phyloP scores from a whole-genome alignment of 2,113 vertebrate species.

The Ranitomeya variabilis region DNA sequence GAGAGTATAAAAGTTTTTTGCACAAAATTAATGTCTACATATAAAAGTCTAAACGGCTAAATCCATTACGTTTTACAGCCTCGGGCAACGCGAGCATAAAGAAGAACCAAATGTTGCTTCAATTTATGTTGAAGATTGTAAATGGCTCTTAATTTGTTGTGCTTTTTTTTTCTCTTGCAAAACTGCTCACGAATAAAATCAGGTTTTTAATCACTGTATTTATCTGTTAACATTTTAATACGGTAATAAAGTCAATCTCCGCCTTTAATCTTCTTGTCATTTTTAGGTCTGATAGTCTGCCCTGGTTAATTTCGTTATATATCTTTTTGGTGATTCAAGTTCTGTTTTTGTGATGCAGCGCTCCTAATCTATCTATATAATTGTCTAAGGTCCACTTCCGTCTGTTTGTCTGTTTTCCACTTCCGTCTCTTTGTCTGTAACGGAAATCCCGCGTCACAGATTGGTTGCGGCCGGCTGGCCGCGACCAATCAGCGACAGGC shows the following conservation, averaged over 20 bases:
- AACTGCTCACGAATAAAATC: background rate
- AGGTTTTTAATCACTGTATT: background rate
- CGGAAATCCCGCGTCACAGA: no score
- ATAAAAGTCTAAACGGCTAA: slow-evolving; percentile 37
- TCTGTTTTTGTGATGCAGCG: background rate
- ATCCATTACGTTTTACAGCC: slow-evolving; percentile 28
- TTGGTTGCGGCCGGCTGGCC: no score
- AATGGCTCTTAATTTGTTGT: slow-evolving; percentile 21
- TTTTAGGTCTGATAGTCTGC: background rate
- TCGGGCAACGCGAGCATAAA: background rate
- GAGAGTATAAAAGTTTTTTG: slow-evolving; percentile 32
- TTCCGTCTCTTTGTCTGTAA: no score
- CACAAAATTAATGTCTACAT: slow-evolving; percentile 10
- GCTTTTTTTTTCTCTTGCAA: background rate
- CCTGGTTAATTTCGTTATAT: background rate
- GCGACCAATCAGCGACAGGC: no score
- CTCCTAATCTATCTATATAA: background rate
- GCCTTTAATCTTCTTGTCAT: background rate
- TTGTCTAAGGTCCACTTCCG: no score
- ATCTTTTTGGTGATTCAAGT: background rate
- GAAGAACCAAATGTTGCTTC: slow-evolving; percentile 31
- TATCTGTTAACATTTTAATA: slow-evolving; percentile 9
- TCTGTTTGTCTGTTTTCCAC: no score
- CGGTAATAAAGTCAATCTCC: background rate
- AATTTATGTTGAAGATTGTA: slow-evolving; percentile 9